Conservation (phyloP, 2,113 vertebrate species). For the Toxotes chatareus region DNA sequence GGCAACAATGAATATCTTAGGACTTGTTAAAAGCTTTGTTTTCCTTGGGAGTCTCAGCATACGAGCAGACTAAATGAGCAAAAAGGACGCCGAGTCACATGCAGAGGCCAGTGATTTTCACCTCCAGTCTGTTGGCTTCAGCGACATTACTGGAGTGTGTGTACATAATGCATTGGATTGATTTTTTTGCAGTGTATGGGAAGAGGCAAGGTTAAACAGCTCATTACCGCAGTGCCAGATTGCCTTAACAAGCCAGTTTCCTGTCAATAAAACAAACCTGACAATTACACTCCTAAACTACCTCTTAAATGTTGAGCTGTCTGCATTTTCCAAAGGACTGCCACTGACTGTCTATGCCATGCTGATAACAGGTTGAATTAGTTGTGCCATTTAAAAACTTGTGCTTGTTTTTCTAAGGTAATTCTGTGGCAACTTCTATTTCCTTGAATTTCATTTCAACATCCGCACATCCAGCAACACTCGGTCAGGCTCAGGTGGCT, state of each 20-base stretch:
- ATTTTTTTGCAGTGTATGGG: conserved; percentile 34
- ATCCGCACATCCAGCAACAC: conserved; percentile 51
- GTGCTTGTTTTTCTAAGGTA: conserved; percentile 38
- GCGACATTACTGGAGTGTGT: conserved; percentile 39
- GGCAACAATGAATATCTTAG: conserved; percentile 79
- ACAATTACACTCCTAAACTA: conserved; percentile 53
- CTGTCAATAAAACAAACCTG: conserved; percentile 71
- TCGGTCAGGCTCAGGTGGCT: conserved; percentile 70
- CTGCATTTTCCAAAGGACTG: conserved; percentile 46
- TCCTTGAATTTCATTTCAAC: conserved; percentile 53
- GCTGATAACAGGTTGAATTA: conserved; percentile 62
- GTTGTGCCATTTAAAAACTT: conserved; percentile 44
- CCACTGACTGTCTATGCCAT: conserved; percentile 25
- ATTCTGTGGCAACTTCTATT: conserved; percentile 43
- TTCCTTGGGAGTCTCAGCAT: conserved; percentile 53
- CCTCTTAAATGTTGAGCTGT: conserved; percentile 49
- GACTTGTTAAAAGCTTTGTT: conserved; percentile 79
- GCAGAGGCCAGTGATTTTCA: conserved; percentile 37
- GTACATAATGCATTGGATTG: conserved; percentile 61
- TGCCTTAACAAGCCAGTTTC: conserved; percentile 61
- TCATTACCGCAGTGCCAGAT: conserved; percentile 63
- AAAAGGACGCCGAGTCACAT: conserved; percentile 43
- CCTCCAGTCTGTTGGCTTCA: conserved; percentile 30
- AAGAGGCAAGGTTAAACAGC: conserved; percentile 69
- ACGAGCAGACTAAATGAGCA: conserved; percentile 42